Percentiles rank a stretch among this genome's conserved stretches.
These are phyloP conservation scores for Mesembrinibis cayennensis DNA, from an alignment of 2,113 vertebrate genomes.

Conservation along the genomic window DNA sequence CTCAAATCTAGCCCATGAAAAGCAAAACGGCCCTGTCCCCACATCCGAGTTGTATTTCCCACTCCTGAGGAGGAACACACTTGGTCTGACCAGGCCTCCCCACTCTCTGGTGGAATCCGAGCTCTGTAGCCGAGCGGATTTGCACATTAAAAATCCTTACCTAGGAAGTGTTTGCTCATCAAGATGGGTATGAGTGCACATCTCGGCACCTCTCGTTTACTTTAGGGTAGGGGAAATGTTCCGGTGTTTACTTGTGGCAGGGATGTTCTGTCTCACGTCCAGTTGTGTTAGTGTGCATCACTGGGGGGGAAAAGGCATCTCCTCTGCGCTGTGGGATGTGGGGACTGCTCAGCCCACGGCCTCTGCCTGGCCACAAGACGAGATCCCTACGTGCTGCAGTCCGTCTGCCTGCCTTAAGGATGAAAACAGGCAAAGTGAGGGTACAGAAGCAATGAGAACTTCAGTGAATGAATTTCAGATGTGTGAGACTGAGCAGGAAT, in stretches of 20 bases:
- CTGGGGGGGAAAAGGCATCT: not conserved
- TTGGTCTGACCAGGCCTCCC: not conserved
- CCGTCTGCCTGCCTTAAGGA: accelerated
- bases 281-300: not conserved
- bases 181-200: not conserved
- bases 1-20: not conserved
- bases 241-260: not conserved
- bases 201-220: not conserved
- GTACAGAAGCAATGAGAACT: not conserved
- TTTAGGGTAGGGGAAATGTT: not conserved
- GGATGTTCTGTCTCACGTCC: accelerated
- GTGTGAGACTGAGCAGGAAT: not conserved
- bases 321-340: not conserved
- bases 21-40: not conserved
- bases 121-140: not conserved
- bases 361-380: accelerated
- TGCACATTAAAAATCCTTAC: not conserved
- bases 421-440: not conserved
- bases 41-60: not conserved
- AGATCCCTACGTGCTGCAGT: accelerated
- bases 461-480: not conserved
- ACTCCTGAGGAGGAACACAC: not conserved
- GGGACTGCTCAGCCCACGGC: not conserved
- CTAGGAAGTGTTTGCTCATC: not conserved
- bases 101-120: not conserved